Evolutionary conservation across 2,113 vertebrate species (phyloP).

Genomic region (Sinocyclocheilus rhinocerous): DNA sequence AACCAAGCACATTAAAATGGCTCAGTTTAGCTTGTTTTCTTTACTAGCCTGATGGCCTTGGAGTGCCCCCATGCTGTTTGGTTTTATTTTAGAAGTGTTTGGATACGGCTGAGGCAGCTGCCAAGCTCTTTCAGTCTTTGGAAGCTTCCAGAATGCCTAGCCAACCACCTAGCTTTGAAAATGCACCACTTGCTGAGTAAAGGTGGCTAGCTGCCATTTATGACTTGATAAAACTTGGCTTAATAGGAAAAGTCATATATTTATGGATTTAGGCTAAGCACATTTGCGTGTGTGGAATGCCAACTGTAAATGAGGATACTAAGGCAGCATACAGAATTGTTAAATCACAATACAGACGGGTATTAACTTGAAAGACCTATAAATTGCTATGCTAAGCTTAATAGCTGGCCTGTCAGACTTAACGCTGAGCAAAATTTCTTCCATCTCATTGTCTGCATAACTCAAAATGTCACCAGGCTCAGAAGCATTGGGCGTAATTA

Average conservation of each 20-base stretch:
- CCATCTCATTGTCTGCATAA: conserved; percentile 27
- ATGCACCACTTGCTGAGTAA: conserved; percentile 1
- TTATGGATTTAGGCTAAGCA: conserved; percentile 17
- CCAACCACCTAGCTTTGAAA: conserved; percentile 21
- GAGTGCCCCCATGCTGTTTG: neutral
- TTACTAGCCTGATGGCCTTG: neutral
- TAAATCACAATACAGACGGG: neutral
- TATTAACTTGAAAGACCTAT: neutral
- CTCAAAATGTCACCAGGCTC: conserved; percentile 39
- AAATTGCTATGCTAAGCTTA: conserved; percentile 21
- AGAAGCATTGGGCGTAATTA: conserved; percentile 8
- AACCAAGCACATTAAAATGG: neutral
- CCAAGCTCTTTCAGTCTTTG: conserved; percentile 17
- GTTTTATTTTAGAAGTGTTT: conserved; percentile 35
- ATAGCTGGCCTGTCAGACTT: conserved; percentile 10
- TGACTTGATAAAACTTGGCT: neutral
- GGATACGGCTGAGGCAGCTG: conserved; percentile 16
- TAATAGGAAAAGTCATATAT: conserved; percentile 15
- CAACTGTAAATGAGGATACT: neutral
- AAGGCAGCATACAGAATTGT: neutral
- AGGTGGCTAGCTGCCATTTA: neutral
- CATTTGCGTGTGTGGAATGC: neutral
- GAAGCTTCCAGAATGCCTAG: conserved; percentile 2
- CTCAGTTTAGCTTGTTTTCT: conserved; percentile 14
- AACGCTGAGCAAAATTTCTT: neutral